These are phyloP conservation scores for Bucorvus abyssinicus DNA, from an alignment of 2,797 vertebrate genomes.

Conservation along the genomic window DNA sequence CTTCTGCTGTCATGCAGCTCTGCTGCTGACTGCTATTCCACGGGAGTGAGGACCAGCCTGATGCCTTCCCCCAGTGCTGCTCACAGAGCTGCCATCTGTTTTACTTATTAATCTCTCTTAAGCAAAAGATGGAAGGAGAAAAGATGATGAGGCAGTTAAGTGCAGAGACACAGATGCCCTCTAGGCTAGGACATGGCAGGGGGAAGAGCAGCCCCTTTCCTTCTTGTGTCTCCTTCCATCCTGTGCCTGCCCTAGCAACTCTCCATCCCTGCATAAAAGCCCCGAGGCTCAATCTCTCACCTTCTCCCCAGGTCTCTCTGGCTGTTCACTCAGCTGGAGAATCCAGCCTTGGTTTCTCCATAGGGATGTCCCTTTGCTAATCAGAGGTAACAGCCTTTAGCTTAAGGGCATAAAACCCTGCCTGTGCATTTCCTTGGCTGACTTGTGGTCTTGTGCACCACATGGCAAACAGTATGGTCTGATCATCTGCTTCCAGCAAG, in stretches of 20 bases:
- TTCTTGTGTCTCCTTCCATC: neutral
- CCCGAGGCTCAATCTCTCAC: fast-evolving
- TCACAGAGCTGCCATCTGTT: neutral
- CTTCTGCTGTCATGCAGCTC: neutral
- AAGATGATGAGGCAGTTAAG: neutral
- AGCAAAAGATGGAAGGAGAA: neutral
- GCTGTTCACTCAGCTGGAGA: neutral
- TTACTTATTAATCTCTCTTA: neutral
- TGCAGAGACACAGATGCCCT: neutral
- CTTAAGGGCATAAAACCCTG: neutral
- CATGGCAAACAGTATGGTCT: fast-evolving
- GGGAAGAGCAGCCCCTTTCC: neutral
- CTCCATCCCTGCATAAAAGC: neutral
- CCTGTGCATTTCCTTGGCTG: neutral
- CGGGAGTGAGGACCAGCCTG: neutral
- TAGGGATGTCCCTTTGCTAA: neutral
- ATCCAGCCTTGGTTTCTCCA: neutral
- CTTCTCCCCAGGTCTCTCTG: neutral
- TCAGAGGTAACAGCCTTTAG: neutral
- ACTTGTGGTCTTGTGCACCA: neutral
- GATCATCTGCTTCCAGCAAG: neutral
- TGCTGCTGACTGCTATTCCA: neutral
- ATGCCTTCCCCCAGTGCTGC: neutral
- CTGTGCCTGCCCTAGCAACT: neutral
- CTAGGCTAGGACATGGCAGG: neutral